Evolutionary conservation across 2,888 invertebrate genomes (phyloP).

Genomic region (Sisyra nigra): DNA sequence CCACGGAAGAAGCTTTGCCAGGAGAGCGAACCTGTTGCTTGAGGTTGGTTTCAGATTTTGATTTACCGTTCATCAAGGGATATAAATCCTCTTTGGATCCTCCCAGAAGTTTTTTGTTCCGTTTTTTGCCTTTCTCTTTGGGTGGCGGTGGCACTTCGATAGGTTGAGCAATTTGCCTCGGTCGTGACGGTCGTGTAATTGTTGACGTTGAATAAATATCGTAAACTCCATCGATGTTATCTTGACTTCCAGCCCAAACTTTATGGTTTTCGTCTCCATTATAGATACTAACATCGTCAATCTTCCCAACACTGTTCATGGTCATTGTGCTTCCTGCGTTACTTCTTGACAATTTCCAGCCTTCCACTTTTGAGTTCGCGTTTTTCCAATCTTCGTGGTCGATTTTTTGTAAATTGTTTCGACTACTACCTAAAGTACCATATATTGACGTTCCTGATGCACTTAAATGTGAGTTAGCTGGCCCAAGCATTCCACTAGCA

Average conservation of each 20-base stretch:
- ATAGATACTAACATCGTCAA: constrained; percentile 69
- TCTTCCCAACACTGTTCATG: constrained; percentile 38
- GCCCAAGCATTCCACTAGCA: constrained; percentile 8
- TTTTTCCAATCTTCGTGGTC: constrained; percentile 9
- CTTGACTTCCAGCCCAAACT: constrained; percentile 73
- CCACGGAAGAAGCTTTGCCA: constrained; percentile 18
- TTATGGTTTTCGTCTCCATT: constrained; percentile 91
- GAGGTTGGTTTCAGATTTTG: constrained; percentile 22
- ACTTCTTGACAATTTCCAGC: constrained; percentile 36
- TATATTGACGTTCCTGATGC: constrained; percentile 11
- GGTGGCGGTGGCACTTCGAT: constrained; percentile 76
- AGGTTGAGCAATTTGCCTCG: constrained; percentile 65
- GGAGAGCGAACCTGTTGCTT: constrained; percentile 19
- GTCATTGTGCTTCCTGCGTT: constrained; percentile 42
- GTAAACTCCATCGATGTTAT: constrained; percentile 55
- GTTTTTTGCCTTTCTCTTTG: constrained; percentile 45
- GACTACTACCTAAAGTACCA: constrained; percentile 8
- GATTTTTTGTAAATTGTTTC: constrained; percentile 8
- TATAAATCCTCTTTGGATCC: constrained; percentile 42
- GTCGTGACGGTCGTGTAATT: constrained; percentile 49
- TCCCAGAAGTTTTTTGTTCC: constrained; percentile 37
- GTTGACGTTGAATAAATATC: constrained; percentile 45
- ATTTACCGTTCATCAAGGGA: constrained; percentile 35
- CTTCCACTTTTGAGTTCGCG: constrained; percentile 26
- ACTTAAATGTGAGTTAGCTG: neutral